Evolutionary conservation across 2,888 invertebrate species (phyloP), one percentile per base, ranked within the genome.

Genomic region (Cyrtodaria siliqua): DNA sequence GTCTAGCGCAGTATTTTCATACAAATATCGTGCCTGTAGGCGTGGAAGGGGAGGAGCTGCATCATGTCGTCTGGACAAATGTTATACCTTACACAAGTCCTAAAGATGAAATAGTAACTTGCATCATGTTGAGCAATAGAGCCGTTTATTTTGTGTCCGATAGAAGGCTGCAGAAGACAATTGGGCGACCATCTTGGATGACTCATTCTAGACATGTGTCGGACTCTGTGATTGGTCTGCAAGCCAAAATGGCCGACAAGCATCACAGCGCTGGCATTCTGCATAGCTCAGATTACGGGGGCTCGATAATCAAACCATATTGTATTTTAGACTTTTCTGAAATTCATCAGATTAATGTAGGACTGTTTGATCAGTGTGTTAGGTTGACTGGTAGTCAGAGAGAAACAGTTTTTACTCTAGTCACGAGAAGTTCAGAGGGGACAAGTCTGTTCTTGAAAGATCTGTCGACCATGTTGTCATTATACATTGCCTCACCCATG

Each of bases 321-420:
- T 77, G 76, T 27, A 83, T 87, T 14, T 61, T 91, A 26, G 81
- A 86, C n/a, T 88, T 90, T 64, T 67, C 83, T 9, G 90, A 91
- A 18, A 80, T 92, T 12, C 79, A 84, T 2, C 89, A 91, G 79
- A 86, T 92, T 4, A 87, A 91, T 64, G 83, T 92, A 6, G 91
- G 91, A 2, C 64, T 92, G 73, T 92, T 92, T 83, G 91, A 92
- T 71, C 92, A 92, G 83, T 89, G 89, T 69, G 69, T 92, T n/a
- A 74, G 92, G 0, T 80, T 92, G 29, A 89, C 90, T 2, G 91
- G 92, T 0, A 61, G 73, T n/a, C 82, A 79, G 20, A 80, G 76
- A 38, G 84, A 89, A 44, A 85, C 83, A 2, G 89, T 91, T 2
- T 88, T 87, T 73, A 90, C 91, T 0, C 62, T 91, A 29, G 81